Evolutionary conservation across 1,140 invertebrate species (phyloP).

Genomic region (Diachasmimorpha longicaudata): DNA sequence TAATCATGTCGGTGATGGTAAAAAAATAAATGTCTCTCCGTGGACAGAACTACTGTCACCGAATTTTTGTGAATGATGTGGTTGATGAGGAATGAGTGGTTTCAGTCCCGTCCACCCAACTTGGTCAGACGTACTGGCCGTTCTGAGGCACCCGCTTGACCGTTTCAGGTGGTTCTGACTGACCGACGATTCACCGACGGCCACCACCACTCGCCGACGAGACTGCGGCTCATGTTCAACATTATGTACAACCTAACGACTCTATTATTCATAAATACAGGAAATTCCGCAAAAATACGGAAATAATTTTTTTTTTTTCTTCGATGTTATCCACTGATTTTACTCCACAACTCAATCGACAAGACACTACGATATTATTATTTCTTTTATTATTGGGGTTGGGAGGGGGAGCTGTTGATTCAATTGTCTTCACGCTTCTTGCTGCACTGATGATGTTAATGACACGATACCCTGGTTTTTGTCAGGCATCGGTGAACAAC

Average conservation of each 20-base stretch:
- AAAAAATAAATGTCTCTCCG: background rate
- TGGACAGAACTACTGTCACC: background rate
- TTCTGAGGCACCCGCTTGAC: background rate
- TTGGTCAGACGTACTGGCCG: background rate
- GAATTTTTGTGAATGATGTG: background rate
- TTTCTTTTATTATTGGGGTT: too few species aligned
- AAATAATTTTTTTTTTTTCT: background rate
- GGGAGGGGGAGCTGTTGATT: background rate
- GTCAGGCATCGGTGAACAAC: conserved; percentile 7
- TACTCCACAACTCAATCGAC: background rate
- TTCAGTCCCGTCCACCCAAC: background rate
- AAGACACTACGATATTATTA: too few species aligned
- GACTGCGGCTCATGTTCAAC: conserved; percentile 15
- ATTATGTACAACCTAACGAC: background rate
- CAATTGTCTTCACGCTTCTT: background rate
- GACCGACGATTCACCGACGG: conserved; percentile 18
- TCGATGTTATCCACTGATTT: background rate
- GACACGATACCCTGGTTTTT: background rate
- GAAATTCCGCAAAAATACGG: too few species aligned
- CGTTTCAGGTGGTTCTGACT: conserved; percentile 20
- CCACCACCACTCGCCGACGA: conserved; percentile 23
- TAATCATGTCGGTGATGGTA: background rate
- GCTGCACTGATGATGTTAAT: conserved; percentile 13
- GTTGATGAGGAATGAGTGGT: background rate
- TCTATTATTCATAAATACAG: background rate